phyloP scores from a whole-genome alignment of 2,797 vertebrate species.

The Pangasius larnaudii region DNA sequence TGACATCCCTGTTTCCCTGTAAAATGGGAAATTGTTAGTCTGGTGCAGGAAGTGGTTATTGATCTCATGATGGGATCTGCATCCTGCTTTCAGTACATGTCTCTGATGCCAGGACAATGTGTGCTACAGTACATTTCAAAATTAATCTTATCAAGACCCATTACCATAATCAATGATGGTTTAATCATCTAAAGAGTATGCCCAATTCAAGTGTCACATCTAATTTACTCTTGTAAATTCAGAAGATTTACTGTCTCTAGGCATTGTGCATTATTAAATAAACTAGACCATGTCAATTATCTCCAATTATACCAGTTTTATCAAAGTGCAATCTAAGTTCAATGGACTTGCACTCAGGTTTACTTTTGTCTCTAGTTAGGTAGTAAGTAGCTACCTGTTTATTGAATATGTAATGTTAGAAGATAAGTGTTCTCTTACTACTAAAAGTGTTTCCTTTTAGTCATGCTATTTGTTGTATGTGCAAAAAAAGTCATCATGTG shows the following conservation, averaged over 20 bases:
- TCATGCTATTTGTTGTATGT: neutral
- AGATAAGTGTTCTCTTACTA: neutral
- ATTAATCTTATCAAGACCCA: neutral
- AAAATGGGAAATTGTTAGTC: constrained; percentile 52
- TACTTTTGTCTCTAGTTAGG: neutral
- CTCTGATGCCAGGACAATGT: neutral
- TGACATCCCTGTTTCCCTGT: constrained; percentile 35
- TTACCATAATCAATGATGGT: constrained; percentile 27
- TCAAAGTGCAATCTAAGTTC: neutral
- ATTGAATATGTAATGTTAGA: neutral
- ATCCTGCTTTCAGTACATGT: constrained; percentile 21
- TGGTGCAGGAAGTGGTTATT: constrained; percentile 39
- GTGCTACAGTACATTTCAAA: neutral
- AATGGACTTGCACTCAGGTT: neutral
- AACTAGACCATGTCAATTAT: neutral
- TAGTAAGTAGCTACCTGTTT: neutral
- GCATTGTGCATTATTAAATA: neutral
- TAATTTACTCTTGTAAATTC: constrained; percentile 25
- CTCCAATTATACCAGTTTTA: neutral
- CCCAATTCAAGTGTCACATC: neutral
- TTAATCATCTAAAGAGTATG: constrained; percentile 27
- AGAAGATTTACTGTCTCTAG: neutral
- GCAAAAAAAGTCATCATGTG: neutral
- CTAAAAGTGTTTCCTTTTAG: neutral
- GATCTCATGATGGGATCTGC: constrained; percentile 27